These are phyloP conservation scores for Tethea ocularis DNA, from an alignment of 2,888 invertebrate genomes.

Conservation along the genomic window DNA sequence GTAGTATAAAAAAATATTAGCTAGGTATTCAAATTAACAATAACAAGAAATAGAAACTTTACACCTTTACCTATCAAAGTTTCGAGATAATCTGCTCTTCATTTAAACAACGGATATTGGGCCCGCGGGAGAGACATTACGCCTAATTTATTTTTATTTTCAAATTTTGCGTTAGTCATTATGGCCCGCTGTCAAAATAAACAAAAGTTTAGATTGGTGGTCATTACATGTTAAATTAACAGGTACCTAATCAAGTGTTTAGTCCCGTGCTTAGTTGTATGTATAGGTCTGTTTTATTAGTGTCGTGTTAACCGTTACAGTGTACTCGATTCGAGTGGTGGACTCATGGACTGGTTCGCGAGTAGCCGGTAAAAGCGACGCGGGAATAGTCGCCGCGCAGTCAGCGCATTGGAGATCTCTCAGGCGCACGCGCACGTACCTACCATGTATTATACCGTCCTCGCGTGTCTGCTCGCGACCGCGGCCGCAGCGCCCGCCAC, in stretches of 20 bases:
- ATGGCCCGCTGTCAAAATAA: too few species aligned
- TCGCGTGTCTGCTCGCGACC: constrained; percentile 52
- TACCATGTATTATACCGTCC: constrained; percentile 58
- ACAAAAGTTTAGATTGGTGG: too few species aligned
- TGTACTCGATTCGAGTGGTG: constrained; percentile 72
- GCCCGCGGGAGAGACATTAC: too few species aligned
- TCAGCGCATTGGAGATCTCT: constrained; percentile 50
- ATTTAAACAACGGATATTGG: background rate
- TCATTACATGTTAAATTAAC: background rate
- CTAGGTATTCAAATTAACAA: too few species aligned
- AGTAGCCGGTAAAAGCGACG: constrained; percentile 74
- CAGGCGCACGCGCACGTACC: constrained; percentile 68
- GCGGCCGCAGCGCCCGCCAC: constrained; percentile 60
- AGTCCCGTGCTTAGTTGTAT: constrained; percentile 36
- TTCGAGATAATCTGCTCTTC: background rate
- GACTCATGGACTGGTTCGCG: constrained; percentile 76
- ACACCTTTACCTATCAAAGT: too few species aligned
- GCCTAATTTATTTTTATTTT: too few species aligned
- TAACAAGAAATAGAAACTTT: too few species aligned
- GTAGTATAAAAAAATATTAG: too few species aligned
- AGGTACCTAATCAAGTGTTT: background rate
- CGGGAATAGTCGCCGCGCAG: constrained; percentile 62
- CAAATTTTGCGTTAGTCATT: too few species aligned
- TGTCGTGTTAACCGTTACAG: constrained; percentile 77
- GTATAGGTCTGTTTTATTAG: constrained; percentile 47